Percentiles rank a stretch among this genome's conserved stretches.
Evolutionary conservation across 1,140 invertebrate species (phyloP).

Genomic region (Brachionus paranguensis): DNA sequence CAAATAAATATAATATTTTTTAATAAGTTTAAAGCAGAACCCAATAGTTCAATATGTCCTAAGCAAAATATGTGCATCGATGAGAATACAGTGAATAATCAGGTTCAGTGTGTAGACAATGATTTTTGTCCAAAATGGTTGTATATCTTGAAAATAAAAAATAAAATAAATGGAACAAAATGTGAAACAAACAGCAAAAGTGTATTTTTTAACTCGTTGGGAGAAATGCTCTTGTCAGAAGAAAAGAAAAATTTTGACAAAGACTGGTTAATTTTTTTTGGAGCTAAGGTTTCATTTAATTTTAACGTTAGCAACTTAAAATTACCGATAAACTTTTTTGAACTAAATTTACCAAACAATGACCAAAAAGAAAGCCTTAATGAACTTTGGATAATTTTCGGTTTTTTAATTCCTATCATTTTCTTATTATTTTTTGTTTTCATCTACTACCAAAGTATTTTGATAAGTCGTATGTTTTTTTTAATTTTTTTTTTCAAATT

Average conservation of each 20-base stretch:
- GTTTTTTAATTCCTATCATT: neutral
- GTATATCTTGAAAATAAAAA: neutral
- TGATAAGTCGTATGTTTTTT: neutral
- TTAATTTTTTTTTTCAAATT: neutral
- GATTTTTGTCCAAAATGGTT: constrained; percentile 6
- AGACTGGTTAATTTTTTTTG: neutral
- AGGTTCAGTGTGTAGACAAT: neutral
- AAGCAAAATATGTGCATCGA: constrained; percentile 4
- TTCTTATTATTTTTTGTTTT: neutral
- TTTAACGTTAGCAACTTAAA: neutral
- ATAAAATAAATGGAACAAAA: neutral
- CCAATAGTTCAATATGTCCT: neutral
- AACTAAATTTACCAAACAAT: neutral
- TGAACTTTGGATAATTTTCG: neutral
- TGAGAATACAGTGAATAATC: neutral
- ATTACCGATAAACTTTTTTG: neutral
- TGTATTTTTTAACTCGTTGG: neutral
- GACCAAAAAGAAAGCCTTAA: neutral
- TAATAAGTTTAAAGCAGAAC: neutral
- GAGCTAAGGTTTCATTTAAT: neutral
- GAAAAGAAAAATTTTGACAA: neutral
- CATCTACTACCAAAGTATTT: neutral
- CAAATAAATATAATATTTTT: neutral
- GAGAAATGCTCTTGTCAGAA: neutral
- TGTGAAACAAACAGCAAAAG: neutral